Conservation (phyloP, 2,113 vertebrate genomes). For the western clawed frog (Xenopus tropicalis) region DNA sequence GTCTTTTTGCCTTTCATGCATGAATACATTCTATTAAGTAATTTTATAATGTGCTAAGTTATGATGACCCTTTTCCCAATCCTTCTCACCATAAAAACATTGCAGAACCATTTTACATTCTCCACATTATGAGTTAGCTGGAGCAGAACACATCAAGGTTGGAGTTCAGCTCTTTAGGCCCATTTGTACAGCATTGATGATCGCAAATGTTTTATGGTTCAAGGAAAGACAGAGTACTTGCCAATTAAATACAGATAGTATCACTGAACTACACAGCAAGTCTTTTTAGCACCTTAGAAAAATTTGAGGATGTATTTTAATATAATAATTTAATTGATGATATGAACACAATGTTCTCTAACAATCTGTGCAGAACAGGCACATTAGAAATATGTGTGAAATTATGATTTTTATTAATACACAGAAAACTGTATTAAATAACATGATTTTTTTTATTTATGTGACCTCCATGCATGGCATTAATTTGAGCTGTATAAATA, state of each 20-base stretch:
- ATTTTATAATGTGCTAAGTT: slow-evolving; percentile 33
- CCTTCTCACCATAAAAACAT: slow-evolving; percentile 34
- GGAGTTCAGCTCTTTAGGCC: slow-evolving; percentile 38
- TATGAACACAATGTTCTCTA: no score
- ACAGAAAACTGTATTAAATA: no score
- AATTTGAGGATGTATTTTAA: neutral
- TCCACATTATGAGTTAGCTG: slow-evolving; percentile 34
- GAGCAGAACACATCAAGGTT: slow-evolving; percentile 37
- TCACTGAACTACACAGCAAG: slow-evolving; percentile 18
- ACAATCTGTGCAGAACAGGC: no score
- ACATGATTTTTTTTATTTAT: no score
- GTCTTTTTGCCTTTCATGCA: slow-evolving; percentile 41
- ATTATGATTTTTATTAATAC: no score
- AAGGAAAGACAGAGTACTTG: slow-evolving; percentile 30
- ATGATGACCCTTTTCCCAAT: slow-evolving; percentile 34
- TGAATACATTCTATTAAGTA: slow-evolving; percentile 40
- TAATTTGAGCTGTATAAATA: no score
- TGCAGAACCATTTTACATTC: slow-evolving; percentile 25
- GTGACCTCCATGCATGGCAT: no score
- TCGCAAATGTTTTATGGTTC: slow-evolving; percentile 39
- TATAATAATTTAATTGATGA: slow-evolving; percentile 21
- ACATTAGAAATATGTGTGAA: no score
- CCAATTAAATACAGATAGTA: slow-evolving; percentile 38
- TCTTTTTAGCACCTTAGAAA: slow-evolving; percentile 28
- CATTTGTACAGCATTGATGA: slow-evolving; percentile 39